phyloP scores from a whole-genome alignment of 2,888 invertebrate species.

The Ennomos erosarius region DNA sequence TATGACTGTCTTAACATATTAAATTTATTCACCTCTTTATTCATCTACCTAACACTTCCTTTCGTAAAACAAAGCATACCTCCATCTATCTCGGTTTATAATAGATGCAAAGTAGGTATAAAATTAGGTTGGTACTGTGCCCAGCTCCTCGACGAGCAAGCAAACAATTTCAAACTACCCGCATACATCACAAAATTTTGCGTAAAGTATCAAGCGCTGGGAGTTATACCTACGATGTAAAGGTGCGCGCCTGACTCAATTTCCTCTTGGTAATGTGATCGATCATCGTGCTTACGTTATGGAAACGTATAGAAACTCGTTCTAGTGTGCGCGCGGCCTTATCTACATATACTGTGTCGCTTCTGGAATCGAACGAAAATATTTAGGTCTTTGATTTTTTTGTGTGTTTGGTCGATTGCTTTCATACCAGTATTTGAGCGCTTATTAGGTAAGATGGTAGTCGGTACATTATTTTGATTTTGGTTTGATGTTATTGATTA shows the following conservation, averaged over 20 bases:
- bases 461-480: conserved; percentile 9
- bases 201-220: conserved; percentile 23
- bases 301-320: conserved; percentile 28
- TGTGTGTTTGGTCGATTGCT: conserved; percentile 22
- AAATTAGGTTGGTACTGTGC: neutral
- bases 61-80: too few species aligned
- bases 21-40: too few species aligned
- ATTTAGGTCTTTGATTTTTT: conserved; percentile 29
- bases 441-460: conserved; percentile 17
- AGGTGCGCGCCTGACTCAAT: conserved; percentile 57
- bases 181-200: conserved; percentile 30
- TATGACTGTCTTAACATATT: too few species aligned
- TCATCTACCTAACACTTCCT: too few species aligned
- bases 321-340: conserved; percentile 20
- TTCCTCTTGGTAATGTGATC: conserved; percentile 61
- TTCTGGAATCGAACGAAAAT: conserved; percentile 26
- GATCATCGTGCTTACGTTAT: conserved; percentile 47
- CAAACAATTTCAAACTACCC: conserved; percentile 27
- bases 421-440: conserved; percentile 13
- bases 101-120: too few species aligned
- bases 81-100: too few species aligned
- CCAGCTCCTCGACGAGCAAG: conserved; percentile 7
- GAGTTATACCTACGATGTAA: conserved; percentile 37
- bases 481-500: neutral
- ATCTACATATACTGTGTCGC: conserved; percentile 24